Base-by-base conservation (phyloP, 2,797 vertebrate species). In the Glossophaga mutica region DNA sequence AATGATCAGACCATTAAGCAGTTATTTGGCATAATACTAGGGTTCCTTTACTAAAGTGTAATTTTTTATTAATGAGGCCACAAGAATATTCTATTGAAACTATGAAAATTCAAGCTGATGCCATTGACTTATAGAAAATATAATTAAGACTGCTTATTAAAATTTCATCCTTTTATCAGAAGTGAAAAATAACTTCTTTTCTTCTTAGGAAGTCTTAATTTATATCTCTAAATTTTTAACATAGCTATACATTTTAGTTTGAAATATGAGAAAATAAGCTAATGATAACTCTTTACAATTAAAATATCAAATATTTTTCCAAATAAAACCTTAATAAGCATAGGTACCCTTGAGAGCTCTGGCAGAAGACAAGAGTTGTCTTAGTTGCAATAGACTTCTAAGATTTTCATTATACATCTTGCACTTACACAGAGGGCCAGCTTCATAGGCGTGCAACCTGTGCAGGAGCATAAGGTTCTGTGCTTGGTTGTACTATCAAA, bases 51-150 rank as follows among this genome's bases (percentile, higher is more conserved):
- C 15, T 92, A 82, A 90, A 74, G 21, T 12, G 32, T 77, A 77
- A 50, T 22, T 59, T 93, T 68, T 87, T 70, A 86, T 93, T 96
- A 96, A 86, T 87, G 77, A 94, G 59, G 42, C 46, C 71, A 82
- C 92, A 95, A 84, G 65, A 95, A 78, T 87, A 6, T 59, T 96
- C 57, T 90, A 87, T 19, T n/a, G 3, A 95, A 96, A 91, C 11
- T 67, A 89, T 73, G 68, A 42, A 15, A 89, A 78, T 83, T 95
- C 37, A 86, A 65, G 44, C 26, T 91, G 42, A 94, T 74, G 37
- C 6, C 48, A 82, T 55, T 87, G n/a, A 87, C 19, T 91, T 83
- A 90, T 1, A 90, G 57, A 94, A 95, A 94, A 81, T 68, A 85
- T 86, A 50, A 71, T 50, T 48, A 76, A 84, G 46, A 46, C 18